phyloP scores from a whole-genome alignment of 2,888 invertebrate genomes.

The Eupithecia insigniata region DNA sequence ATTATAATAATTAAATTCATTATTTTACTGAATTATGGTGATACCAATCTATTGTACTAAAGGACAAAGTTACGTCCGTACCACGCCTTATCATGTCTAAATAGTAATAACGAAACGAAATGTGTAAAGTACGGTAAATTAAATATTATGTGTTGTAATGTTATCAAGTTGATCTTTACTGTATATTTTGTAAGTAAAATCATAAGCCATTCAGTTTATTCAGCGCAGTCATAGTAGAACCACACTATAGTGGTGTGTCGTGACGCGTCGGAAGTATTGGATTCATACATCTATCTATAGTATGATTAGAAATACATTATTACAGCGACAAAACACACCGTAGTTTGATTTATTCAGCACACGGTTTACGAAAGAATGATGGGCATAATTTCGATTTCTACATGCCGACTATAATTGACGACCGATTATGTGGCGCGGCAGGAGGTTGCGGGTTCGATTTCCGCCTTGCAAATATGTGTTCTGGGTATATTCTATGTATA shows the following conservation, averaged over 20 bases:
- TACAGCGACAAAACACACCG: too few relatives aligned
- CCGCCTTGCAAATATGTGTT: too few relatives aligned
- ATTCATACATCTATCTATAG: neutral
- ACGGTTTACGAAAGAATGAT: too few relatives aligned
- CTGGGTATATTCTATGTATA: too few relatives aligned
- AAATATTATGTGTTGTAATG: constrained; percentile 21
- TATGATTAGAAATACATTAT: neutral
- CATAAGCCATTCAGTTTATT: neutral
- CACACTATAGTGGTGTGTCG: constrained; percentile 2
- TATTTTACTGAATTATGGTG: constrained; percentile 9
- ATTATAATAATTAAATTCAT: neutral
- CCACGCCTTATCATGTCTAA: constrained; percentile 36
- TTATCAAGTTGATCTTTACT: constrained; percentile 27
- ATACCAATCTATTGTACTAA: constrained; percentile 4
- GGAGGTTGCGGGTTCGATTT: too few relatives aligned
- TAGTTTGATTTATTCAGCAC: too few relatives aligned
- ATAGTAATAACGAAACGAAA: constrained; percentile 23
- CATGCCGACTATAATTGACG: too few relatives aligned
- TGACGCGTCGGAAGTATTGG: neutral
- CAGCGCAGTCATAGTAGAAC: neutral
- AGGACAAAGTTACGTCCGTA: constrained; percentile 33
- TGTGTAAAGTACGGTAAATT: constrained; percentile 25
- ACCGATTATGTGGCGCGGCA: too few relatives aligned
- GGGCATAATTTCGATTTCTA: too few relatives aligned
- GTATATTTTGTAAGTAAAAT: neutral